Conservation (phyloP, 2,113 vertebrate genomes). For the Otolemur garnettii region DNA sequence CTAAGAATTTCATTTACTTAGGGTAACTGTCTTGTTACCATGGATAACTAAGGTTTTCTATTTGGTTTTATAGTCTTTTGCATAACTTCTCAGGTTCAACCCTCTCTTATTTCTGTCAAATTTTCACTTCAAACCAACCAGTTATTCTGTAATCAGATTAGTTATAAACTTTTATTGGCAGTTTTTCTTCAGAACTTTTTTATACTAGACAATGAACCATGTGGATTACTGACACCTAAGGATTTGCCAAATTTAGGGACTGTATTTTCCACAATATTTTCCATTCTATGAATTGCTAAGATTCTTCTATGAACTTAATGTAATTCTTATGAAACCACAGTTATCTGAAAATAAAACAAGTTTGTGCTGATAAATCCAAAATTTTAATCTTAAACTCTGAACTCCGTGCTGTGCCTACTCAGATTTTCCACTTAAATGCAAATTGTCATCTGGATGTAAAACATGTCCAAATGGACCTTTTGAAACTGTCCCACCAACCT, state of each 20-base stretch:
- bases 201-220: slow-evolving; percentile 23
- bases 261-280: slow-evolving; percentile 35
- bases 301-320: slow-evolving; percentile 33
- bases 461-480: background rate
- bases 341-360: slow-evolving; percentile 32
- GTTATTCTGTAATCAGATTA: slow-evolving; percentile 40
- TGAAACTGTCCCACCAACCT: background rate
- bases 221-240: slow-evolving; percentile 31
- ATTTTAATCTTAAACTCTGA: background rate
- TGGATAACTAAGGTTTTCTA: slow-evolving; percentile 42
- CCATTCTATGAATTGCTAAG: slow-evolving; percentile 61
- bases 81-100: background rate
- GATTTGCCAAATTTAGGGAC: background rate
- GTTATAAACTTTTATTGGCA: slow-evolving; percentile 28
- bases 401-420: background rate
- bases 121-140: slow-evolving; percentile 22
- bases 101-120: slow-evolving; percentile 51
- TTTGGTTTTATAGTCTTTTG: slow-evolving; percentile 20
- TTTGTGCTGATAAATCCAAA: slow-evolving; percentile 17
- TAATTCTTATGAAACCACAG: slow-evolving; percentile 56
- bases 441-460: background rate
- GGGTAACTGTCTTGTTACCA: background rate
- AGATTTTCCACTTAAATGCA: background rate
- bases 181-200: slow-evolving; percentile 30
- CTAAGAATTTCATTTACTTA: slow-evolving; percentile 26